Base-by-base conservation (phyloP, 2,113 vertebrate genomes). In the Loxodonta africana region DNA sequence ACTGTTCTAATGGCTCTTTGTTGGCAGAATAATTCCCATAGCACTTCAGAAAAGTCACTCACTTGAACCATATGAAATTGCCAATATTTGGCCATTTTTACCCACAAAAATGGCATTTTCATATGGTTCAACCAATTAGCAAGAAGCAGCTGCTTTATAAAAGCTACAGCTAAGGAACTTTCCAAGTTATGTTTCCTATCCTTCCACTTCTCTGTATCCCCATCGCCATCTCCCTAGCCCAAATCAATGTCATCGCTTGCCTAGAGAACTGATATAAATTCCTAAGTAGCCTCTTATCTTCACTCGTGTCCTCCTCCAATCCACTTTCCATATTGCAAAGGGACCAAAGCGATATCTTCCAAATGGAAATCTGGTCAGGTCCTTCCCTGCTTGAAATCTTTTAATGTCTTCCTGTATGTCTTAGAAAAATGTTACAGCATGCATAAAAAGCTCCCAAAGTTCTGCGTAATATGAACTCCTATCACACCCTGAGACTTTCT, bases 111-210 rank as follows among this genome's bases (percentile, higher is more conserved):
- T 57, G 15, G 53, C 60, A 51, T 53, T 90, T 83, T 88, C 83
- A 82, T 65, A 23, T 93, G 51, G 33, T 44, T 88, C 48, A 63
- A 46, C 7, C 93, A 93, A 62, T 93, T 96, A 95, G n/a, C 67
- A 91, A 91, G 41, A 82, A 88, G 81, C 4, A 69, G 53, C 18
- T 91, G 23, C 6, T 78, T 90, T 89, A 30, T 67, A 81, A 77
- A 91, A 96, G 82, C 67, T 73, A 60, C 7, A 21, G 23, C 23
- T 46, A 81, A 92, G 33, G 12, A 46, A 5, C 0, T 87, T 94
- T 92, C 51, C 46, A 87, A 85, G 94, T 73, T 46, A 30, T 69
- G 57, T 83, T 86, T 92, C 12, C 10, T 74, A 80, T 51, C 63
- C 44, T 80, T 80, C 9, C 17, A 73, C 15, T 77, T 82, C n/a